phyloP scores from a whole-genome alignment of 1,140 invertebrate species.

The Apocrypta bakeri region DNA sequence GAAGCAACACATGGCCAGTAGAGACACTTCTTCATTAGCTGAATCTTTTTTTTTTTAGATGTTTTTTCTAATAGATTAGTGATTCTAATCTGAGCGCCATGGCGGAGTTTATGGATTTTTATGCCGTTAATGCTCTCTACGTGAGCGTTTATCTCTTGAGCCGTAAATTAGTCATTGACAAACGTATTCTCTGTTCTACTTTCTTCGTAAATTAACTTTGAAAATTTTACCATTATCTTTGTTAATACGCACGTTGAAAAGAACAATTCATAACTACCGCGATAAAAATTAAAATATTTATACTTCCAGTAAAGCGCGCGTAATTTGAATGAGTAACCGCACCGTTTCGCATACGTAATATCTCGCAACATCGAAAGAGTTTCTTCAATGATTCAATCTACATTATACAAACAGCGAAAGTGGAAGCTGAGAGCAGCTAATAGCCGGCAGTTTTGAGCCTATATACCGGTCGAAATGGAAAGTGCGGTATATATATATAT shows the following conservation, averaged over 20 bases:
- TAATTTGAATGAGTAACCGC: background rate
- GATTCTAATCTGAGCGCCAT: background rate
- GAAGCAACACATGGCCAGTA: background rate
- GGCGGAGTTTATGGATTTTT: too few species aligned
- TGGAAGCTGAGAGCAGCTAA: background rate
- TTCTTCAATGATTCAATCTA: background rate
- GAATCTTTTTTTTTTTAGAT: background rate
- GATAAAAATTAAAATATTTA: background rate
- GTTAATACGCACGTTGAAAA: too few species aligned
- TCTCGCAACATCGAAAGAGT: background rate
- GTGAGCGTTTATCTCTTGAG: too few species aligned
- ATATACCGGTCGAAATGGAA: conserved; percentile 6
- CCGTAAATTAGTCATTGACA: too few species aligned
- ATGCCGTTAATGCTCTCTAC: too few species aligned
- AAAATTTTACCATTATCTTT: too few species aligned
- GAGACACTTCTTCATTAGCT: background rate
- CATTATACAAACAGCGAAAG: background rate
- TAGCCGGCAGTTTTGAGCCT: background rate
- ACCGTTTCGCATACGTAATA: background rate
- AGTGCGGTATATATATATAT: background rate
- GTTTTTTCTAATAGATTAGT: background rate
- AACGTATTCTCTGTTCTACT: too few species aligned
- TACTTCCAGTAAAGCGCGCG: background rate
- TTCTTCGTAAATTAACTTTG: too few species aligned
- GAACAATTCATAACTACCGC: too few species aligned